These are phyloP conservation scores for Paragorgia papillata DNA, from an alignment of 92 coral and sea anemone species.

Conservation along the genomic window DNA sequence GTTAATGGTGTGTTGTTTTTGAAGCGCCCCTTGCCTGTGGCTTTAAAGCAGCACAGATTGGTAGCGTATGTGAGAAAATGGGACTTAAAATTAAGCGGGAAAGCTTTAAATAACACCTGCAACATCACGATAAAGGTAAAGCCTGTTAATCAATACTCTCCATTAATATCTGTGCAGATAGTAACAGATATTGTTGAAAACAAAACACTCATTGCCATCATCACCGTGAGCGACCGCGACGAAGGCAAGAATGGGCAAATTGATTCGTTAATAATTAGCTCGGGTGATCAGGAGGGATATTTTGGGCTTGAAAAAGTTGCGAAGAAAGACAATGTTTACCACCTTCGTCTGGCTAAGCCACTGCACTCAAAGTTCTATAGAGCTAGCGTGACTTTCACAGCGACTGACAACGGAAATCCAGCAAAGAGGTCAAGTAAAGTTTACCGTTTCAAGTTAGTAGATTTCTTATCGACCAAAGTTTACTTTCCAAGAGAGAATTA, in stretches of 20 bases:
- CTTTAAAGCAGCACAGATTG: conserved; percentile 44
- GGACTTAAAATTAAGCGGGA: conserved; percentile 60
- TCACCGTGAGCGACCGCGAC: conserved; percentile 75
- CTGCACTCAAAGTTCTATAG: conserved; percentile 69
- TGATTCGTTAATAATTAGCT: conserved; percentile 71
- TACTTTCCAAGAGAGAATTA: conserved; percentile 64
- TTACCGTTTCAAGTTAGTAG: conserved; percentile 59
- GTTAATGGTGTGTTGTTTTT: conserved; percentile 77
- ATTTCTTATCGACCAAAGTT: conserved; percentile 65
- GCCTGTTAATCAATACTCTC: conserved; percentile 78
- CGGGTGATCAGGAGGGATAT: conserved; percentile 66
- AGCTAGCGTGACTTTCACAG: conserved; percentile 65
- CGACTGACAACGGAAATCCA: conserved; percentile 84
- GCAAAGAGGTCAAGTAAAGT: conserved; percentile 63
- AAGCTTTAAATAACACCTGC: conserved; percentile 59
- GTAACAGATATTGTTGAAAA: conserved; percentile 66
- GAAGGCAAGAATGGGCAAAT: conserved; percentile 78
- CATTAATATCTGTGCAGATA: conserved; percentile 58
- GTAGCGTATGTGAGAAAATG: conserved; percentile 68
- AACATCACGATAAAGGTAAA: conserved; percentile 64
- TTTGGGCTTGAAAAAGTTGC: conserved; percentile 67
- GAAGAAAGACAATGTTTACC: conserved; percentile 54
- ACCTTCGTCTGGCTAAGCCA: conserved; percentile 67
- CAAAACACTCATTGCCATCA: conserved; percentile 61
- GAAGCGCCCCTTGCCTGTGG: conserved; percentile 65